phyloP scores from a whole-genome alignment of 2,888 invertebrate genomes.

The Nomada ferruginata region DNA sequence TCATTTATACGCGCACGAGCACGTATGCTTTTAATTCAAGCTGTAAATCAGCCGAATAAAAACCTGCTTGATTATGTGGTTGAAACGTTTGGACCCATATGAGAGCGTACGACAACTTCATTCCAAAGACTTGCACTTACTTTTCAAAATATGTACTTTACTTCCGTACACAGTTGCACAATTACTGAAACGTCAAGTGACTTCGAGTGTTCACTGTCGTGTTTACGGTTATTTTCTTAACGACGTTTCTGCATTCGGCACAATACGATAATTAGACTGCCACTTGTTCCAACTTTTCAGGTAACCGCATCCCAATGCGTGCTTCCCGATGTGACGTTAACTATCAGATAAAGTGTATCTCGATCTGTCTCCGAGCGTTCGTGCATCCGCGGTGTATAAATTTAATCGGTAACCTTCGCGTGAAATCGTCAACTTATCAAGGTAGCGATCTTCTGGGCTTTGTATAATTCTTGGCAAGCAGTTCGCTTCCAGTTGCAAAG shows the following conservation, averaged over 20 bases:
- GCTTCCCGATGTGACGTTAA: constrained; percentile 28
- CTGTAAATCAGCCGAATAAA: too few species aligned
- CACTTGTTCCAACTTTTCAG: constrained; percentile 22
- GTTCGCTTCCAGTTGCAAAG: constrained; percentile 9
- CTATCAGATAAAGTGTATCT: constrained; percentile 45
- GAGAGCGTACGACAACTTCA: neutral
- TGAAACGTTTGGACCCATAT: neutral
- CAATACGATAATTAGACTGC: constrained; percentile 14
- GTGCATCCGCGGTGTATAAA: constrained; percentile 27
- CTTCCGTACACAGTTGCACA: neutral
- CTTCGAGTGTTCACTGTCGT: neutral
- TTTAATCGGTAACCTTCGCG: constrained; percentile 57
- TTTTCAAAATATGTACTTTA: neutral
- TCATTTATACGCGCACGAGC: too few species aligned
- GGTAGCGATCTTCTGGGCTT: constrained; percentile 28
- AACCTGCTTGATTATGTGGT: neutral
- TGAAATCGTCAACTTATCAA: constrained; percentile 48
- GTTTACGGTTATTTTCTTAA: neutral
- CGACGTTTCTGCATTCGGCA: neutral
- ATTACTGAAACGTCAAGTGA: neutral
- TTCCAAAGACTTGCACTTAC: neutral
- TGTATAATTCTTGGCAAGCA: constrained; percentile 34
- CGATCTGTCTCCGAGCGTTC: constrained; percentile 12
- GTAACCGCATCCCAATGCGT: constrained; percentile 13
- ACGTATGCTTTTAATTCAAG: neutral